Percentiles rank a stretch among this genome's conserved stretches.
These are phyloP conservation scores for Brenthis daphne DNA, from an alignment of 2,888 invertebrate genomes.

Conservation along the genomic window DNA sequence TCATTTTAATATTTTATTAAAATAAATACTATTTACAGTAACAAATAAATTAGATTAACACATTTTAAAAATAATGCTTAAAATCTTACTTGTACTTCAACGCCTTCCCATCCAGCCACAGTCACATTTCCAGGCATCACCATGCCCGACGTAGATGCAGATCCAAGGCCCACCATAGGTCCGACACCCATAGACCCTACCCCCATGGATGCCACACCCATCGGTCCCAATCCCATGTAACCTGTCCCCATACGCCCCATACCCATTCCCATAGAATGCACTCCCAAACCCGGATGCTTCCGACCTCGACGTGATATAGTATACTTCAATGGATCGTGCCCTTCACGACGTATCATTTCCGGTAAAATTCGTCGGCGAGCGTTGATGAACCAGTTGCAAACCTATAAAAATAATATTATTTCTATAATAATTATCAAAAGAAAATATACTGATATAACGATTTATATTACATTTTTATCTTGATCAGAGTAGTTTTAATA, in stretches of 20 bases:
- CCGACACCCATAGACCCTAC: conserved; percentile 51
- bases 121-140: conserved; percentile 53
- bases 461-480: too few relatives aligned
- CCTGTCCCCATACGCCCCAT: conserved; percentile 46
- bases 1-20: too few relatives aligned
- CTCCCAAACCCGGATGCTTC: conserved; percentile 78
- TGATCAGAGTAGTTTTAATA: too few relatives aligned
- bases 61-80: background rate
- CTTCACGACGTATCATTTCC: conserved; percentile 95
- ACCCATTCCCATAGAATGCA: conserved; percentile 24
- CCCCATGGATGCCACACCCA: conserved; percentile 15
- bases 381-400: conserved; percentile 98
- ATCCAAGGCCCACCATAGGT: conserved; percentile 51
- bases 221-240: conserved; percentile 13
- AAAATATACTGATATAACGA: too few relatives aligned
- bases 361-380: conserved; percentile 95
- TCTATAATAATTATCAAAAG: background rate
- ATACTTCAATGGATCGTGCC: conserved; percentile 94
- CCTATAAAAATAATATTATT: conserved; percentile 53
- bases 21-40: too few relatives aligned
- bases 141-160: conserved; percentile 54
- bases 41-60: conserved; percentile 1
- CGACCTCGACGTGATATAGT: conserved; percentile 94
- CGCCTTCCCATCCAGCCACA: conserved; percentile 66
- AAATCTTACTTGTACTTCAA: conserved; percentile 51